Evolutionary conservation across 2,888 invertebrate species (phyloP), one percentile per base, ranked within the genome.

Genomic region (Entomobrya multifasciata): DNA sequence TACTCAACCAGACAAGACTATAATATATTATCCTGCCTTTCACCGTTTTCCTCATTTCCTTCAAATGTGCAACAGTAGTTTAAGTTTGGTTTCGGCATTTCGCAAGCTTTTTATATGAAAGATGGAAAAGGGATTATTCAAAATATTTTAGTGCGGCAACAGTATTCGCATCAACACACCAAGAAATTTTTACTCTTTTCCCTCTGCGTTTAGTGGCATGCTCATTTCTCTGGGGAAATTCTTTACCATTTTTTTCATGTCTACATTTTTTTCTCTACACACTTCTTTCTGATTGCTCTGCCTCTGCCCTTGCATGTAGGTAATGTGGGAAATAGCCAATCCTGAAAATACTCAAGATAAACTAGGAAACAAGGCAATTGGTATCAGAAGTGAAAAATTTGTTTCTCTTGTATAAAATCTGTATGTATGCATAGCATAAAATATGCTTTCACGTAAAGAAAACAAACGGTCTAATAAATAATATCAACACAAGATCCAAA

Each of bases 201-300:
- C 27, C 44, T 20, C 44, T 22, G n/a, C 6, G 20, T 77, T 30
- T 44, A 22, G 36, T 8, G 27, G 27, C 30, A 49, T 80, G 67
- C 13, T 70, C 80, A 80, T 70, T 44, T 81, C 81, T 81, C 81
- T 60, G 15, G 81, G 81, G 81, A 81, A 81, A 72, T 81, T 72
- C 57, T 70, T 70, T 70, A 22, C 47, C 79, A 79, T 79, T 79
- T 81, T 41, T 36, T 36, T 36, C 36, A 36, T n/a, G n/a, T n/a
- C 10, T 70, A 25, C 47, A 70, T 44, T 70, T 47, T 47, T 70
- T 70, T 22, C 17, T 78, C 44, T n/a, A 10, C 44, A 36, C 41
- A 10, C 25, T 36, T 67, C 17, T n/a, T 25, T 30, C 52, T 44
- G 36, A 47, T 17, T 70, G 25, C 27, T 70, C 5, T 25, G 27